Conservation (phyloP, 2,113 vertebrate genomes). For the Piaya cayana region DNA sequence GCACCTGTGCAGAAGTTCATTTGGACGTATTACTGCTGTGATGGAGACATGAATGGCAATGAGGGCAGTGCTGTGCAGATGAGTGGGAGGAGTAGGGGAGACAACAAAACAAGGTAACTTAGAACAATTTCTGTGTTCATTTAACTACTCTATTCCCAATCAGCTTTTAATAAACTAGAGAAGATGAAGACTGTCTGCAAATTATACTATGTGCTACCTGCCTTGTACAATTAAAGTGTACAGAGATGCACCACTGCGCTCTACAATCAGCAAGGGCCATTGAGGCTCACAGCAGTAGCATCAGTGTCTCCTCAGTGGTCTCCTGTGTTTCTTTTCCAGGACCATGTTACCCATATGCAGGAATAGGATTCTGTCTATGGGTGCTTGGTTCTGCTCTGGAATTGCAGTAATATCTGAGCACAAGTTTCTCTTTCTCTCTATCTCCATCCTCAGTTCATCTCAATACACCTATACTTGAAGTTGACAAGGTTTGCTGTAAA, state of each 20-base stretch:
- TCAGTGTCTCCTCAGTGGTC: background rate
- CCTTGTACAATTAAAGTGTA: background rate
- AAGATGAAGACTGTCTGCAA: background rate
- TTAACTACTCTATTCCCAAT: slow-evolving; percentile 1
- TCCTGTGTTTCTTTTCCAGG: background rate
- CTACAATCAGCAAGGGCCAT: fast-evolving
- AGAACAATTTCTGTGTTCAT: background rate
- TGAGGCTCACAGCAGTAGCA: background rate
- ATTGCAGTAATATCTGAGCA: background rate
- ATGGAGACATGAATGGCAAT: background rate
- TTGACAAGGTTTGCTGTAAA: background rate
- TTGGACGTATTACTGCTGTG: background rate
- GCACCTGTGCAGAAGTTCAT: background rate
- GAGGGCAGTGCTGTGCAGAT: background rate
- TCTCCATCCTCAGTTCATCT: background rate
- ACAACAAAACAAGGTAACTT: background rate
- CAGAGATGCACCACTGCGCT: background rate
- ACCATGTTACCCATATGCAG: fast-evolving
- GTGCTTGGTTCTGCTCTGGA: background rate
- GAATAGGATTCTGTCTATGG: background rate
- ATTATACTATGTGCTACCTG: background rate
- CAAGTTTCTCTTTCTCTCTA: background rate
- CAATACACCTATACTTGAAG: background rate
- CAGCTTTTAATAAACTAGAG: background rate
- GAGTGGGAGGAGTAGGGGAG: slow-evolving; percentile 31